Evolutionary conservation across 2,797 vertebrate genomes (phyloP), one percentile per base, ranked within the genome.

Genomic region (Rhodeus uyekii): DNA sequence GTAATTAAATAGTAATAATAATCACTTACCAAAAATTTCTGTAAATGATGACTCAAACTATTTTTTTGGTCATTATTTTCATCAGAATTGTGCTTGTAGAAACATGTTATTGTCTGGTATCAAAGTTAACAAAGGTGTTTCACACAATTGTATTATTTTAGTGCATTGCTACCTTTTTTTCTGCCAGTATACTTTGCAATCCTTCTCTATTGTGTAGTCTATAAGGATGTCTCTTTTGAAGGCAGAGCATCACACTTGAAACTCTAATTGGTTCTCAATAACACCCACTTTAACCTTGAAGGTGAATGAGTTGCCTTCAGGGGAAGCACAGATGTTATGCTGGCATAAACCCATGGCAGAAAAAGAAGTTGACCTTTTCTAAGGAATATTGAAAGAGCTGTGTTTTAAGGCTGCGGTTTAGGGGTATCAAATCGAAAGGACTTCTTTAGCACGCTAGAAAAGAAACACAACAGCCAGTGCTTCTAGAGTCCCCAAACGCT

Each of bases 351-450:
- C 34, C 5, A 9, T 32, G 55, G 32, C 38, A 53, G 27, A 24
- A 74, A 44, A 53, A 24, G 12, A 27, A 61, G n/a, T 13, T 77
- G 73, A 81, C 83, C 78, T 84, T 84, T 77, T 65, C 44, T 55
- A 3, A 61, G 32, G 34, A 24, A 53, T 36, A 44, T 63, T 73
- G 53, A 72, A 9, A 39, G 55, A 48, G 29, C 12, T 48, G 27
- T 46, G 9, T 32, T 72, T 55, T 55, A 42, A 67, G 58, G 60
- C 78, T 50, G 24, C 44, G 3, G 77, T 76, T 65, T 39, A 63
- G 32, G 44, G 22, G 63, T 24, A 48, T 80, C 32, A 19, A 73
- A 48, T 3, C 6, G 5, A 39, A 67, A 67, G 48, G 60, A 24
- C 76, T 48, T 16, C 32, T 75, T 68, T 46, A 44, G 42, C 60